phyloP scores from a whole-genome alignment of 2,888 invertebrate genomes.

The Microchrysa polita region DNA sequence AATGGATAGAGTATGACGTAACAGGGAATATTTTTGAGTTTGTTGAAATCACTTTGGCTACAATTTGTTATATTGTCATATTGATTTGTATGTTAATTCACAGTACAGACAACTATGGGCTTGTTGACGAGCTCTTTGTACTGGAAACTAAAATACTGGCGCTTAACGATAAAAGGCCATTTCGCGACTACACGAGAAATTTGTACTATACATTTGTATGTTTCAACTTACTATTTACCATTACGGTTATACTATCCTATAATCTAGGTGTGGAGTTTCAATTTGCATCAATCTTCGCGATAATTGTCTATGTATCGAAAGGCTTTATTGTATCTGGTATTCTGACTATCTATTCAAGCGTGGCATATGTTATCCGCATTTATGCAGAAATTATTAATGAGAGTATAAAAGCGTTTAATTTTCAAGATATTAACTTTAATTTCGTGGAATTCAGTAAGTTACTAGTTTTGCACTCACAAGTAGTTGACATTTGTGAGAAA shows the following conservation, averaged over 20 bases:
- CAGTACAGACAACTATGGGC: neutral
- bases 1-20: slow-evolving; percentile 32
- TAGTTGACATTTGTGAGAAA: slow-evolving; percentile 35
- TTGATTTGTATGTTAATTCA: slow-evolving; percentile 18
- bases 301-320: slow-evolving; percentile 7
- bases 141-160: slow-evolving; percentile 5
- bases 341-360: slow-evolving; percentile 14
- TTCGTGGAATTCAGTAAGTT: slow-evolving; percentile 6
- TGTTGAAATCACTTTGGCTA: slow-evolving; percentile 22
- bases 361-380: slow-evolving; percentile 25
- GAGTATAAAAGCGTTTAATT: neutral
- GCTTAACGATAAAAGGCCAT: neutral
- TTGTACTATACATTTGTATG: neutral
- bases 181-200: neutral
- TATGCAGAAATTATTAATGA: slow-evolving; percentile 33
- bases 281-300: slow-evolving; percentile 11
- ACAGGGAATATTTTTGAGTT: slow-evolving; percentile 34
- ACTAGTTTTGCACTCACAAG: slow-evolving; percentile 26
- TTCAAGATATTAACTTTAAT: neutral
- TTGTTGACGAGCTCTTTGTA: slow-evolving; percentile 12
- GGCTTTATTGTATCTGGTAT: slow-evolving; percentile 10
- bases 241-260: slow-evolving; percentile 11
- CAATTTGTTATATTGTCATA: neutral
- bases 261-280: slow-evolving; percentile 6
- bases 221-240: neutral